A percentile compares a stretch with the other conserved stretches of the same genome.
Conservation (phyloP, 2,888 invertebrate species). For the Parochlus steinenii region DNA sequence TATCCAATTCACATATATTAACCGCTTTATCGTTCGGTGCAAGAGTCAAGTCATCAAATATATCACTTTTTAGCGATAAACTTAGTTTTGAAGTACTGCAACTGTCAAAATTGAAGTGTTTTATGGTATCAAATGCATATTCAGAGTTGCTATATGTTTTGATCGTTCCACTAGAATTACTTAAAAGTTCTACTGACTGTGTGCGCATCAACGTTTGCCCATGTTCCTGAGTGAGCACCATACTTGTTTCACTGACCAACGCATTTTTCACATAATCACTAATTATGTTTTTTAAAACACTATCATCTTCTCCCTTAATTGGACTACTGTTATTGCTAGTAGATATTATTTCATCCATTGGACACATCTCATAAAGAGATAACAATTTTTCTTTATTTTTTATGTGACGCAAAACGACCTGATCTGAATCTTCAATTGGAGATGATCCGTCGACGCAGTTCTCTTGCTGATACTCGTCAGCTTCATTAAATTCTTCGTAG, state of each 20-base stretch:
- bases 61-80: conserved; percentile 17
- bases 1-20: conserved; percentile 17
- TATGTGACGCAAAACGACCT: not conserved
- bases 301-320: not conserved
- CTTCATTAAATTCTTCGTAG: conserved; percentile 1
- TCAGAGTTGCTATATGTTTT: conserved; percentile 16
- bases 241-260: not conserved
- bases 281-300: conserved; percentile 4
- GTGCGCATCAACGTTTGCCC: conserved; percentile 13
- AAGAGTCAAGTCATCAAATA: conserved; percentile 17
- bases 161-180: conserved; percentile 16
- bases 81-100: conserved; percentile 18
- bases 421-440: not conserved
- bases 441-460: not conserved
- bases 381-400: conserved; percentile 14
- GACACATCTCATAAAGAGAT: conserved; percentile 17
- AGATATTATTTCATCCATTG: conserved; percentile 13
- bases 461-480: not conserved
- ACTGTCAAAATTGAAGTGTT: conserved; percentile 17
- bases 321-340: not conserved
- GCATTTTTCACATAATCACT: conserved; percentile 10
- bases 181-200: conserved; percentile 16
- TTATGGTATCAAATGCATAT: conserved; percentile 17
- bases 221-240: too few species aligned
- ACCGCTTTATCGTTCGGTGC: conserved; percentile 15